Evolutionary conservation across 2,113 vertebrate genomes (phyloP).

Genomic region (Vulpes ferrilata): DNA sequence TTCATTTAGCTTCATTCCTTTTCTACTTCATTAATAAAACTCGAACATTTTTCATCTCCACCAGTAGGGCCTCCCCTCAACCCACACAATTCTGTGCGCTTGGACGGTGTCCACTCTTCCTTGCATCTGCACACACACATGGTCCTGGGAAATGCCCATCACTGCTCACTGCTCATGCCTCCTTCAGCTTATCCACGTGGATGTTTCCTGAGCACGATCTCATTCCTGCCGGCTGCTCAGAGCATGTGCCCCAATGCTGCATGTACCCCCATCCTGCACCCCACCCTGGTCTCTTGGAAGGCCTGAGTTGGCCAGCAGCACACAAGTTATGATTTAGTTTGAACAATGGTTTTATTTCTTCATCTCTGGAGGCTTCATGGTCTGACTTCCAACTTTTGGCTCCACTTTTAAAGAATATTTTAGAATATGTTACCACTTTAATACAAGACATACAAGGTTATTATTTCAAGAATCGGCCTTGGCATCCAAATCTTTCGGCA

Average conservation of each 20-base stretch:
- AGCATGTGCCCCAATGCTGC: background rate
- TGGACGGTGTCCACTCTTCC: background rate
- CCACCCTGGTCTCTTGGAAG: background rate
- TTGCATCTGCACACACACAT: background rate
- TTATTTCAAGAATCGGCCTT: background rate
- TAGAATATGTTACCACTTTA: background rate
- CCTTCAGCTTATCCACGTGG: background rate
- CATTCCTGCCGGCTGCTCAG: background rate
- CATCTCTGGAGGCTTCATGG: background rate
- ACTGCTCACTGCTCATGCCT: background rate
- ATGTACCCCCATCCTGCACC: background rate
- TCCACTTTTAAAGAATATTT: background rate
- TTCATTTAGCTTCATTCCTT: background rate
- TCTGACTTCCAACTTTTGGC: background rate
- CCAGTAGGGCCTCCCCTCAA: background rate
- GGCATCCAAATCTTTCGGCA: background rate
- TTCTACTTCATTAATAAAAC: background rate
- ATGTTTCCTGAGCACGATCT: background rate
- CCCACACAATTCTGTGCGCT: background rate
- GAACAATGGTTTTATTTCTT: background rate
- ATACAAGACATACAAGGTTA: background rate
- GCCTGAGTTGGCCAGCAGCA: background rate
- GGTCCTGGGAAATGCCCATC: background rate
- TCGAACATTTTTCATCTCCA: background rate
- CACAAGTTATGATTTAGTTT: background rate